Conservation (phyloP, 2,113 vertebrate species). For the Dicentrarchus labrax region DNA sequence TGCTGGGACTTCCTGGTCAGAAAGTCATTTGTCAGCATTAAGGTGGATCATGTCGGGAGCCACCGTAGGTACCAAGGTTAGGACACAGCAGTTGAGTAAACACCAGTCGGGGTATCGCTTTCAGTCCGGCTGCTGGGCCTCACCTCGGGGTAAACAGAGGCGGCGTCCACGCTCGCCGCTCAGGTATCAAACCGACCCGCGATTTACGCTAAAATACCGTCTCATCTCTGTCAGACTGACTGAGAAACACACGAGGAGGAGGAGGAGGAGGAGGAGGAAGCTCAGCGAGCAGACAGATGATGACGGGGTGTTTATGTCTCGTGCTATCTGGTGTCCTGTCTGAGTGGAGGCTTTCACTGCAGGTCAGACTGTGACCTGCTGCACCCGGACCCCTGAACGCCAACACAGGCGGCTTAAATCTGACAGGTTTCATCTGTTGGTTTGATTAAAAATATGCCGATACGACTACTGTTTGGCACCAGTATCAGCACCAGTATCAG, state of each 20-base stretch:
- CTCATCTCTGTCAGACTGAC: constrained; percentile 4
- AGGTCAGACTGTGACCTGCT: constrained; percentile 29
- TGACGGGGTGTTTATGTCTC: constrained; percentile 42
- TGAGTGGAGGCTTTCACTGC: constrained; percentile 40
- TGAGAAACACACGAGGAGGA: neutral
- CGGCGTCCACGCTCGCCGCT: constrained; percentile 54
- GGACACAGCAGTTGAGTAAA: constrained; percentile 87
- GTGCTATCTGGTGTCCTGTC: constrained; percentile 42
- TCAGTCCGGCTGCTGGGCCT: constrained; percentile 72
- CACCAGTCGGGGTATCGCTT: constrained; percentile 80
- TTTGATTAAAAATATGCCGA: neutral
- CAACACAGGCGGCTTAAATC: neutral
- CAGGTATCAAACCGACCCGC: constrained; percentile 65
- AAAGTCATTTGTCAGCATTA: constrained; percentile 88
- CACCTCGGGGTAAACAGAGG: constrained; percentile 77
- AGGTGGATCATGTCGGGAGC: constrained; percentile 83
- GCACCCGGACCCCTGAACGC: neutral
- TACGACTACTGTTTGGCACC: too few relatives aligned
- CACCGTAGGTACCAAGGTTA: constrained; percentile 81
- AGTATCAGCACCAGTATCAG: neutral
- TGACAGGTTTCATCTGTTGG: neutral
- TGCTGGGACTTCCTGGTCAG: constrained; percentile 79
- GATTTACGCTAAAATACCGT: neutral
- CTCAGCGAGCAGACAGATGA: constrained; percentile 15
- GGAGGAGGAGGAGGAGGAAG: neutral